Percentiles rank a stretch among this genome's conserved stretches.
Conservation (phyloP, 2,888 invertebrate genomes). For the Scelioninae gen. 1 region DNA sequence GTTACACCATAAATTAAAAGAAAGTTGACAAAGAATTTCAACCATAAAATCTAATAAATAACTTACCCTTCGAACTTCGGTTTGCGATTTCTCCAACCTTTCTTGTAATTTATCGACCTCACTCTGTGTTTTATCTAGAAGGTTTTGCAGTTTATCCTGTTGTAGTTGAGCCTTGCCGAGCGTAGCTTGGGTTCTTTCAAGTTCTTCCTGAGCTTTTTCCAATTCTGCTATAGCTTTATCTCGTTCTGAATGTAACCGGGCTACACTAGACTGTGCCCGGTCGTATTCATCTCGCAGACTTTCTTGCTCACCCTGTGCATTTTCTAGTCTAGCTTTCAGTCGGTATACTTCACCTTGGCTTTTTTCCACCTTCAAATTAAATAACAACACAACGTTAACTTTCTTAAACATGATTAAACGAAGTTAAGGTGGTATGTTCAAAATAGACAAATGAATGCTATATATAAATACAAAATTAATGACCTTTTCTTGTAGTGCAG, state of each 20-base stretch:
- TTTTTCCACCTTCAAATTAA: slow-evolving; percentile 88
- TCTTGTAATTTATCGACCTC: slow-evolving; percentile 96
- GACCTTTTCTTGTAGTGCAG: slow-evolving; percentile 93
- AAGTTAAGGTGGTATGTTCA: background rate
- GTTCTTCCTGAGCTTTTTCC: slow-evolving; percentile 94
- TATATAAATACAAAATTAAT: background rate
- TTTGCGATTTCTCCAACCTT: slow-evolving; percentile 92
- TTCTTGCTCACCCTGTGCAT: slow-evolving; percentile 97
- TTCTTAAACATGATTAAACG: background rate
- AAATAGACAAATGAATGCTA: too few relatives aligned
- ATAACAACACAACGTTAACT: background rate
- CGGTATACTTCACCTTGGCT: slow-evolving; percentile 97
- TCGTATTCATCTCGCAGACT: slow-evolving; percentile 96
- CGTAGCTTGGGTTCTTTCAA: slow-evolving; percentile 94
- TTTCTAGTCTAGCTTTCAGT: slow-evolving; percentile 96
- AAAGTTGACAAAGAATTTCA: too few relatives aligned
- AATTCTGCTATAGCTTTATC: slow-evolving; percentile 93
- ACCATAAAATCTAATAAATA: background rate
- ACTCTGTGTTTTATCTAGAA: slow-evolving; percentile 94
- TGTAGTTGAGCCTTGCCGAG: slow-evolving; percentile 95
- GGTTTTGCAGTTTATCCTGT: slow-evolving; percentile 95
- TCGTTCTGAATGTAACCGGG: slow-evolving; percentile 93
- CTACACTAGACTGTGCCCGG: slow-evolving; percentile 92
- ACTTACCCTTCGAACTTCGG: slow-evolving; percentile 92
- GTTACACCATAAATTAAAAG: too few relatives aligned